Evolutionary conservation across 2,113 vertebrate genomes (phyloP), one percentile per base, ranked within the genome.

Genomic region (Suncus etruscus): DNA sequence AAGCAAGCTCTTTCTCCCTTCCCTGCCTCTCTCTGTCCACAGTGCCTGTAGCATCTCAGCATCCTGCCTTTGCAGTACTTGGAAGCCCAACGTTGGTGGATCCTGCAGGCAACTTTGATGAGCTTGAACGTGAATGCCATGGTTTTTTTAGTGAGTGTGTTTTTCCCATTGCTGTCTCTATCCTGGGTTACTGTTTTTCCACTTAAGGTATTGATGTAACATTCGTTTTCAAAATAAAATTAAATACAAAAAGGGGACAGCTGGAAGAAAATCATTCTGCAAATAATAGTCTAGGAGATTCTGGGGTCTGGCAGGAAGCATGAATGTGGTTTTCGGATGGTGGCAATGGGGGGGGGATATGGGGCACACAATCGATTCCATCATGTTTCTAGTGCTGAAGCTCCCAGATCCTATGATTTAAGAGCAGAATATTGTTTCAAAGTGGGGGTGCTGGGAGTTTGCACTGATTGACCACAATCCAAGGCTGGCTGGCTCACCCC

Each of bases 211-310:
- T n/a, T 45, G 32, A 65, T 85, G 20, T 32, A 81, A 31, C 15
- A 68, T 92, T 74, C 89, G 48, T 66, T 93, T 94, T 92, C 79
- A 66, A 91, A 91, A 82, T 94, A 87, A 87, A 92, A 93, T 90
- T 78, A 91, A 73, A 25, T 50, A 31, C 83, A 85, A 83, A 84
- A 81, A 78, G 75, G 68, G 50, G 32, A 10, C 27, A 77, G n/a
- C 61, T 82, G 72, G 85, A 74, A 89, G 93, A 78, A 90, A 84
- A 87, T 74, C 72, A 82, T 47, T 66, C 58, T 72, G 85, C 89
- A 83, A 92, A 54, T 69, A 85, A 68, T 32, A 78, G 85, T n/a
- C 73, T 72, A 10, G 75, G 50, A 65, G 70, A 50, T 58, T 29
- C 88, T 73, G 72, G 90, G 73, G 24, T 47, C 69, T 24, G 83